Base-by-base conservation (phyloP, 2,888 invertebrate genomes). In the Ditylenchus weischeri region DNA sequence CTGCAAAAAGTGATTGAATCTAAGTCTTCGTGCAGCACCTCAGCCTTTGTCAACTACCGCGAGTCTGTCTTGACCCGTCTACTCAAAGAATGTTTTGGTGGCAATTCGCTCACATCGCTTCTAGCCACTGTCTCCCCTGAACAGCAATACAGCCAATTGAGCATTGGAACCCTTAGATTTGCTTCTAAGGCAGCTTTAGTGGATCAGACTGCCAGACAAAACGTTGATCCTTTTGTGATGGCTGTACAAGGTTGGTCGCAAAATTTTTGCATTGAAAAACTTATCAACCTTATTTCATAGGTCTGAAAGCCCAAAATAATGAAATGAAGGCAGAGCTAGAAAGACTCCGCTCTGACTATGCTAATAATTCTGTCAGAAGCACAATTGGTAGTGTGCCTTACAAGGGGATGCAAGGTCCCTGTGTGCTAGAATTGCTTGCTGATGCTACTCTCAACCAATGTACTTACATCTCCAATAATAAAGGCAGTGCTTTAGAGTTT, bases 1-100 rank as follows among this genome's bases (percentile, higher is more conserved):
- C 76, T 80, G 23, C 73, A 78, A 64, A 68, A 69, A 47, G 80
- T 81, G 54, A 73, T 80, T 29, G 66, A 83, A 78, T 80, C 84
- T 11, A 79, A 85, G 6, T 83, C 81, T 23, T 29, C 21, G 1
- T 21, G 15, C n/a, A 23, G 23, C 11, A 81, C 83, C 62, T 84
- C 84, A 83, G 71, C 68, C 29, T 57, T 60, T 38, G 65, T 70
- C 18, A 35, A 36, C 43, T 70, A 72, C 48, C 71, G 71, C 0
- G 71, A 70, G n/a, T 72, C 72, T 19, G 51, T 74, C 3, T 57
- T 71, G 11, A 71, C 71, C 7, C 66, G 72, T 21, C 57, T 71
- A 13, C 57, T 71, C 18, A 54, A 71, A 57, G 64, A 65, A 11
- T 74, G 73, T 13, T 73, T 71, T 47, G 63, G 54, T 49, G 71